Percentiles rank a stretch among this genome's conserved stretches.
These are phyloP conservation scores for Thripadectes ignobilis DNA, from an alignment of 2,797 vertebrate genomes.

Conservation along the genomic window DNA sequence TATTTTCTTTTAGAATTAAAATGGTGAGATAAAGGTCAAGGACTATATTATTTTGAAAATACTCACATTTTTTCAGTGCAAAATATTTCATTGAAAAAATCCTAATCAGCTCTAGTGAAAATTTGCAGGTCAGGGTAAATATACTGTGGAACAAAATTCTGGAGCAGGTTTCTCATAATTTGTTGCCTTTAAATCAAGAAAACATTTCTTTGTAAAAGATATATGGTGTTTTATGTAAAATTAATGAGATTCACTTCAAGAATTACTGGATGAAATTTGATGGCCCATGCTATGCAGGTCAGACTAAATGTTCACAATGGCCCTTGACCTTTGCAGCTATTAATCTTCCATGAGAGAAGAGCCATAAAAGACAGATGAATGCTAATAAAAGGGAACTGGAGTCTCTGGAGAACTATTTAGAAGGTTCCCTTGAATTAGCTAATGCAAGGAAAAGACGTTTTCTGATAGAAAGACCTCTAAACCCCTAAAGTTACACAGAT, in stretches of 20 bases:
- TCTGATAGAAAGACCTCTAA: background rate
- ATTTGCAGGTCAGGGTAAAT: background rate
- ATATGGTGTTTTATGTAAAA: background rate
- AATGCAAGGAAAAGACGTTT: background rate
- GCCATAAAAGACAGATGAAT: constrained; percentile 42
- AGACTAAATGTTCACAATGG: constrained; percentile 4
- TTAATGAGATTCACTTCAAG: background rate
- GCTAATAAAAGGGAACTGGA: constrained; percentile 3
- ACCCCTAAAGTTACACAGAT: background rate
- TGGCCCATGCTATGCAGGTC: background rate
- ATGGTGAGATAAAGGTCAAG: background rate
- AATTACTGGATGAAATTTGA: constrained; percentile 33
- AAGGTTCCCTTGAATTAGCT: constrained; percentile 41
- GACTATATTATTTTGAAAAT: background rate
- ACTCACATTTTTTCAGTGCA: background rate
- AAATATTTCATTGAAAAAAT: background rate
- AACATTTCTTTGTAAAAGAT: constrained; percentile 4
- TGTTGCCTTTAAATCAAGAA: constrained; percentile 11
- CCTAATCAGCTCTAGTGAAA: background rate
- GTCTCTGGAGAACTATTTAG: constrained; percentile 46
- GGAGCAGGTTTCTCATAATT: background rate
- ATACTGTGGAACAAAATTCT: background rate
- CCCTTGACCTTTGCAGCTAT: constrained; percentile 30
- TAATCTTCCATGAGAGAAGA: constrained; percentile 30
- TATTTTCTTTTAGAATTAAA: background rate